Base-by-base conservation (phyloP, 2,797 vertebrate species). In the Dipus sagitta region DNA sequence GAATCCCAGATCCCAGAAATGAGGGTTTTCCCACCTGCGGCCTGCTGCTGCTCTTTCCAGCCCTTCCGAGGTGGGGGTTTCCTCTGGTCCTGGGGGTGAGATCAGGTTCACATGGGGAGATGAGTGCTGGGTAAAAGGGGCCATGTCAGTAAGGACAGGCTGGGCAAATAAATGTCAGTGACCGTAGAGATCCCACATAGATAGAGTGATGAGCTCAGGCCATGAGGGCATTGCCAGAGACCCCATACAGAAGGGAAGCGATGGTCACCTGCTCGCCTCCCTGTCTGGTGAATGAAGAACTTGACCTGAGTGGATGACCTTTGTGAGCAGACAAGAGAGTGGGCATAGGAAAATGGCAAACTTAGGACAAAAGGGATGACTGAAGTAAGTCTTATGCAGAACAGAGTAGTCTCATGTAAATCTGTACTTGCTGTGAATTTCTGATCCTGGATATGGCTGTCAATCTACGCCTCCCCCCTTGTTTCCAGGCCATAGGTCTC, bases 231-330 rank as follows among this genome's bases (percentile, higher is more conserved):
- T 12, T 30, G 30, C n/a, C 60, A 24, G 76, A n/a, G 13, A 67
- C 26, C 9, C 3, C 34, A 54, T 9, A 12, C 20, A 24, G 11
- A 26, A 13, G n/a, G 24, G 42, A 38, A 4, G 24, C 54, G 24
- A 82, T 11, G 13, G 28, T 30, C 2, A 1, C 24, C 3, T 17
- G 64, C 24, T 67, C 30, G 8, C 0, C 0, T 65, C 26, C 20
- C 32, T 74, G 30, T 77, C 67, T 21, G 7, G 65, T 17, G 15
- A 14, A 20, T 4, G 30, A 28, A 28, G 4, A 9, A 30, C 15
- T 28, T 86, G 54, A 62, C 23, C 21, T 38, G 20, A 52, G 30
- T 23, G 7, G 71, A 34, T 42, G 28, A 64, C 12, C 21, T 3
- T 83, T 58, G 13, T 70, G 32, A 15, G n/a, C 54, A 23, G 32